A percentile compares a stretch with the other conserved stretches of the same genome.
These are phyloP conservation scores for Polyboroides typus DNA, from an alignment of 2,797 vertebrate species.

Conservation along the genomic window DNA sequence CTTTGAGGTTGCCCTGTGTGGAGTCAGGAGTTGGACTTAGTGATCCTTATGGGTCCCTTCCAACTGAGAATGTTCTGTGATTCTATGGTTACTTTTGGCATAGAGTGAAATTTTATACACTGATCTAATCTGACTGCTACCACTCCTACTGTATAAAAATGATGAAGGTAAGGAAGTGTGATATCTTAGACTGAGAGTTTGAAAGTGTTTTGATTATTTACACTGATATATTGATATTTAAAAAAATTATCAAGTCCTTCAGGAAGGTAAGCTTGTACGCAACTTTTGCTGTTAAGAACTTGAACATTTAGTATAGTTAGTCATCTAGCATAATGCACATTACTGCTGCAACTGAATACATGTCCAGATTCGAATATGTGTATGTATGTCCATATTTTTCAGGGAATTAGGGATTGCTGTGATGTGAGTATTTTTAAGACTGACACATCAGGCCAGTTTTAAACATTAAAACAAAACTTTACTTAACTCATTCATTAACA, in stretches of 20 bases:
- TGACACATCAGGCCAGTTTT: neutral
- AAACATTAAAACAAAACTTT: neutral
- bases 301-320: neutral
- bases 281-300: neutral
- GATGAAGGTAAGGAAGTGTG: neutral
- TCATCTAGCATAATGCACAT: neutral
- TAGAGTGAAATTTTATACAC: neutral
- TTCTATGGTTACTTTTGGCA: neutral
- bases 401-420: neutral
- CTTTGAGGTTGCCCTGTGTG: neutral
- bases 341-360: neutral
- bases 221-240: neutral
- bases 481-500: neutral
- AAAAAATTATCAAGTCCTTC: neutral
- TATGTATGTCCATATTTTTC: neutral
- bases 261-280: neutral
- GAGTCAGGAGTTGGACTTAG: neutral
- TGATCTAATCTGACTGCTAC: neutral
- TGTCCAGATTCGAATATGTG: neutral
- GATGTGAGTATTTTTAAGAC: neutral
- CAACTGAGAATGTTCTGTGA: neutral
- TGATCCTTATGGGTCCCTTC: neutral
- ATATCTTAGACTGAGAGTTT: neutral
- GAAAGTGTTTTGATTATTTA: neutral
- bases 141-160: neutral